A percentile compares a stretch with the other conserved stretches of the same genome.
These are phyloP conservation scores for Panzeria rudis DNA, from an alignment of 2,888 invertebrate species.

Conservation along the genomic window DNA sequence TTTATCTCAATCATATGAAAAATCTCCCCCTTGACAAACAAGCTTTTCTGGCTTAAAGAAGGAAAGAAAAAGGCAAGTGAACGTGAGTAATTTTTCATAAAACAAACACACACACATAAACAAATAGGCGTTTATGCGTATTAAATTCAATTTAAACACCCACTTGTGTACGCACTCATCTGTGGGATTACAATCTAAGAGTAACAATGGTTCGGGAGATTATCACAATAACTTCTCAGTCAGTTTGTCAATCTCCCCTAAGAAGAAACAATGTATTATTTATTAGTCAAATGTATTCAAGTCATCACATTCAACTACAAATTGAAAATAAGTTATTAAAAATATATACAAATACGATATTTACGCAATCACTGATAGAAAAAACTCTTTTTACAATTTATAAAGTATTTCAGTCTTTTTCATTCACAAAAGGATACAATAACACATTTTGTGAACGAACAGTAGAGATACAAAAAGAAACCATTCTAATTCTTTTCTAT, in stretches of 20 bases:
- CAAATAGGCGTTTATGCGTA: constrained; percentile 74
- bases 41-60: constrained; percentile 8
- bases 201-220: constrained; percentile 63
- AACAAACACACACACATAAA: constrained; percentile 67
- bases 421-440: constrained; percentile 5
- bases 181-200: constrained; percentile 75
- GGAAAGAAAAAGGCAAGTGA: constrained; percentile 7
- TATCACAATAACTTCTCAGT: constrained; percentile 51
- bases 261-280: not conserved
- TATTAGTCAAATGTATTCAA: constrained; percentile 37
- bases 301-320: constrained; percentile 26
- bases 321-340: constrained; percentile 54
- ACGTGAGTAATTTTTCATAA: constrained; percentile 73
- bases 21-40: constrained; percentile 42
- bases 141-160: constrained; percentile 80
- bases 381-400: not conserved
- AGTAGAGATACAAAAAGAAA: constrained; percentile 36
- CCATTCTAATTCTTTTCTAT: constrained; percentile 1
- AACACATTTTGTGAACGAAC: constrained; percentile 11
- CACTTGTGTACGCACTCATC: constrained; percentile 81
- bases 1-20: constrained; percentile 38
- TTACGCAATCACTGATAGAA: not conserved
- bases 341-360: constrained; percentile 5
- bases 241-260: constrained; percentile 2
- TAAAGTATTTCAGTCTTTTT: not conserved